Percentiles rank a stretch among this genome's conserved stretches.
Conservation (phyloP, 1,140 invertebrate species). For the Orussus abietinus region DNA sequence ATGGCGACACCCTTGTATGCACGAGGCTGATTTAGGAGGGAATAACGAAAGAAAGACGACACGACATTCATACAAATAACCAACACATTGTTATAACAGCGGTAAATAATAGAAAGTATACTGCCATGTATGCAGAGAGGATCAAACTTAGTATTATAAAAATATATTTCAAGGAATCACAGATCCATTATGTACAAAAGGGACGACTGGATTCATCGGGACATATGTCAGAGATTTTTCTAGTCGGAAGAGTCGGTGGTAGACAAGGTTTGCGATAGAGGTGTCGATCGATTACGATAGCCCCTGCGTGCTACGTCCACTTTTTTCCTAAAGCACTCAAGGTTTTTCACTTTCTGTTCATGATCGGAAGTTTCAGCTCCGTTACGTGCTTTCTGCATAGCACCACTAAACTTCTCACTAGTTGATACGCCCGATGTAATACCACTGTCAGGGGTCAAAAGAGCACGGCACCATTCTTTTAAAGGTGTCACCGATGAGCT, state of each 20-base stretch:
- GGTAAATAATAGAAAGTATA: too few species aligned
- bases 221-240: conserved; percentile 3
- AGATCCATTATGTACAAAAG: conserved; percentile 41
- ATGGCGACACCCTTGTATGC: too few species aligned
- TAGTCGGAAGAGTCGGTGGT: conserved; percentile 41
- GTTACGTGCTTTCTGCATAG: conserved; percentile 14
- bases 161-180: conserved; percentile 42
- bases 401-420: conserved; percentile 27
- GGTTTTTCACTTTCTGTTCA: conserved; percentile 30
- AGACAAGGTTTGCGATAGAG: conserved; percentile 15
- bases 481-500: conserved; percentile 24
- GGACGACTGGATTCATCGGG: not conserved
- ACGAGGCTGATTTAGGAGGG: too few species aligned
- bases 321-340: conserved; percentile 37
- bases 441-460: conserved; percentile 39
- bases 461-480: conserved; percentile 25
- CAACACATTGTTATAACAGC: too few species aligned
- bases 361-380: conserved; percentile 34
- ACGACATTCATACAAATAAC: too few species aligned
- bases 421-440: conserved; percentile 41
- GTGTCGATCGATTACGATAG: conserved; percentile 33
- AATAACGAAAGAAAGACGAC: too few species aligned
- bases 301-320: conserved; percentile 36
- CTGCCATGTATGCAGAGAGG: conserved; percentile 13
- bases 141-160: conserved; percentile 37